Evolutionary conservation across 1,140 invertebrate species (phyloP).

Genomic region (Maniola jurtina): DNA sequence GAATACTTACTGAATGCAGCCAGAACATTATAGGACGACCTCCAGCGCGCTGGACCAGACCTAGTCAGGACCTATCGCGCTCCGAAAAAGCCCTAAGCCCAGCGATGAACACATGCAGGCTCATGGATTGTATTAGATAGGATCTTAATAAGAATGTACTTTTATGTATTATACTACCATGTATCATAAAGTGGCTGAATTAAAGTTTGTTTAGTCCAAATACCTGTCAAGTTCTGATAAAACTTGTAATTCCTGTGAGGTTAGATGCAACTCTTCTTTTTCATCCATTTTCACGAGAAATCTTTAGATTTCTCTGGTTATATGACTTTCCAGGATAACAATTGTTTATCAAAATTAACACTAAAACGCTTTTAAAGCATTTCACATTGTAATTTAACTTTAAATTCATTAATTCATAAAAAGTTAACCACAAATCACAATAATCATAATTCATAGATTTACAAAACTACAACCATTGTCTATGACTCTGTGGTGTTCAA

Average conservation of each 20-base stretch:
- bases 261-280: slow-evolving; percentile 76
- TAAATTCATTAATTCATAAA: neutral
- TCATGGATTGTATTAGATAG: too few relatives aligned
- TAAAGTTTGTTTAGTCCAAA: slow-evolving; percentile 10
- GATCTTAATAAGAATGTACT: too few relatives aligned
- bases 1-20: too few relatives aligned
- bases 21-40: too few relatives aligned
- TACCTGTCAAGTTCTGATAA: slow-evolving; percentile 93
- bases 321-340: neutral
- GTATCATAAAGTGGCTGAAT: neutral
- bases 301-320: neutral
- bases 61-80: too few relatives aligned
- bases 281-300: slow-evolving; percentile 58
- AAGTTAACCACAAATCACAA: slow-evolving; percentile 1
- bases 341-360: neutral
- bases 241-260: slow-evolving; percentile 88
- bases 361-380: neutral
- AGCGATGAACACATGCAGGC: too few relatives aligned
- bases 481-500: too few relatives aligned
- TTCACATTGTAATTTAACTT: neutral
- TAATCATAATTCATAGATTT: too few relatives aligned
- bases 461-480: too few relatives aligned
- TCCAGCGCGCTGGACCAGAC: too few relatives aligned
- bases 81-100: too few relatives aligned
- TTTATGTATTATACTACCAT: too few relatives aligned